A percentile compares a stretch with the other conserved stretches of the same genome.
Conservation (phyloP, 2,888 invertebrate genomes). For the Caenorhabditis wallacei region DNA sequence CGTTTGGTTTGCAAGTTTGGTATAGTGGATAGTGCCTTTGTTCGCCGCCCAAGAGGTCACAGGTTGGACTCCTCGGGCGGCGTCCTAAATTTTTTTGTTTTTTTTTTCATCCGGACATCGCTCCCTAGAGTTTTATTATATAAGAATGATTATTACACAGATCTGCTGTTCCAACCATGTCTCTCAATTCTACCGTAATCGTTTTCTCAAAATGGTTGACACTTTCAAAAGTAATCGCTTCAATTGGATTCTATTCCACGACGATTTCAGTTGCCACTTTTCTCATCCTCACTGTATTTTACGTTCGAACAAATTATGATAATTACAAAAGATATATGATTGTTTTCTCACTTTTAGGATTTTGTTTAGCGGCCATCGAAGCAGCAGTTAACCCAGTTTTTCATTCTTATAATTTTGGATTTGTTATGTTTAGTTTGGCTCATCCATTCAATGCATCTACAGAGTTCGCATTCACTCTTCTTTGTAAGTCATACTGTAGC, state of each 20-base stretch:
- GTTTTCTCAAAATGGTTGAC: conserved; percentile 25
- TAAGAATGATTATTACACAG: too few relatives aligned
- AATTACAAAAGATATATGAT: conserved; percentile 42
- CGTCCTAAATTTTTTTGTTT: too few relatives aligned
- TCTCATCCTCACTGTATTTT: conserved; percentile 13
- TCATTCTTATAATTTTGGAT: conserved; percentile 34
- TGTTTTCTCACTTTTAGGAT: conserved; percentile 42
- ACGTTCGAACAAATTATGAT: conserved; percentile 21
- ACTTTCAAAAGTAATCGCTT: conserved; percentile 20
- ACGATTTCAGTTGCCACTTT: conserved; percentile 12
- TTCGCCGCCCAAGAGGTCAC: too few relatives aligned
- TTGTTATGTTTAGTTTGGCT: conserved; percentile 34
- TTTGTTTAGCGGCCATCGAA: conserved; percentile 24
- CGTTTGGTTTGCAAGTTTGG: too few relatives aligned
- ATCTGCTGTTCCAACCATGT: too few relatives aligned
- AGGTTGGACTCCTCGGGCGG: too few relatives aligned
- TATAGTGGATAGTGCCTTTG: too few relatives aligned
- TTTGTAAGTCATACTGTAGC: conserved; percentile 9
- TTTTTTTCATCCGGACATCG: not conserved
- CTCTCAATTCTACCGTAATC: conserved; percentile 1
- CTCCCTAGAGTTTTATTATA: too few relatives aligned
- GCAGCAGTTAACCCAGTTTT: conserved; percentile 37
- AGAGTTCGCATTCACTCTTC: conserved; percentile 10
- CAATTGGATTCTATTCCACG: conserved; percentile 40
- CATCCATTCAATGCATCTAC: conserved; percentile 17